Base-by-base conservation (phyloP, 2,888 invertebrate genomes). In the Brassicogethes aeneus region DNA sequence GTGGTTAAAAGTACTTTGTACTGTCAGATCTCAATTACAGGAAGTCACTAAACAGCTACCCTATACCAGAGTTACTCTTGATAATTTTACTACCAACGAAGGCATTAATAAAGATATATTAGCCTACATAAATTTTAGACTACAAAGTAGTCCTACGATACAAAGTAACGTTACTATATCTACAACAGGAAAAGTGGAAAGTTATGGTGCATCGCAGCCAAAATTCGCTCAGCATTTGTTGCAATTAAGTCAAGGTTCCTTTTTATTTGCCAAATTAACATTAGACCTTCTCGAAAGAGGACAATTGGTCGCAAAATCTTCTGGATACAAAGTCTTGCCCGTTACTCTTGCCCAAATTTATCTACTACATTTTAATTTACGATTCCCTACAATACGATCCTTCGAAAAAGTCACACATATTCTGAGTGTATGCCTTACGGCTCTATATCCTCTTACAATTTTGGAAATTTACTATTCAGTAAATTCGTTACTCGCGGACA, bases 401-500 rank as follows among this genome's bases (percentile, higher is more conserved):
- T 96, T 92, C 65, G 91, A 93, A 54, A 90, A 88, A 65, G 85
- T 90, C 2, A 81, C 86, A 2, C 84, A 90, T 39, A 88, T 96
- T 42, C 70, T 97, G 8, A 88, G 89, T 55, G 87, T 93, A 0
- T 91, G 94, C 58, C 71, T 96, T 42, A 88, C 96, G 2, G 89
- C 94, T 1, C 72, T 96, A 7, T 89, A 90, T 66, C 95, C 96
- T 0, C 68, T 96, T 17, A 93, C 90, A 0, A 70, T 89, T 41
- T 79, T 86, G 39, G 94, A 95, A 70, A 90, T 97, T 55, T 94
- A 86, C 65, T 90, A 93, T 62, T 90, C 94, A 2, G 83, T 95
- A 3, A 94, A 94, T 69, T 84, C 94, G 1, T 74, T 93, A 38
- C 73, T 83, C 54, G 82, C 84, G 0, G 80, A 85, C 54, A 80